Evolutionary conservation across 2,888 invertebrate species (phyloP), one percentile per base, ranked within the genome.

Genomic region (Dendrolimus houi): DNA sequence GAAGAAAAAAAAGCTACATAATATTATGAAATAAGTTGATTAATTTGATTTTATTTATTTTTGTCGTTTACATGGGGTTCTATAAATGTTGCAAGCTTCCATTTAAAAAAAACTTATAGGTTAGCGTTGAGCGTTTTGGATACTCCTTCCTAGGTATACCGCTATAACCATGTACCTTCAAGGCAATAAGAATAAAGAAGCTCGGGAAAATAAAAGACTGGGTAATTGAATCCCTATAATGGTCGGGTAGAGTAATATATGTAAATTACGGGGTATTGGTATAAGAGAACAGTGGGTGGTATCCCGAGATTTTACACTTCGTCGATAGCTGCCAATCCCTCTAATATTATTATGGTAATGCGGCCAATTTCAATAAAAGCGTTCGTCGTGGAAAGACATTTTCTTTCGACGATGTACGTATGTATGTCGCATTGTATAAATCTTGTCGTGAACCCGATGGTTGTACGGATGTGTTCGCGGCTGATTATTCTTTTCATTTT

Each of bases 301-400:
- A 77, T 77, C 76, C 82, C 77, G 78, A 85, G 84, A 83, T 85
- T 85, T 85, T 83, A 86, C 85, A 83, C 84, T 80, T 74, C 77
- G 80, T 71, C 81, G 81, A 84, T 85, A 80, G 82, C 82, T 86
- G 85, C 87, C 87, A 87, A 88, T 87, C 86, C 85, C 81, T 85
- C 80, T 88, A 84, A 87, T 89, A 88, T 83, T 85, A 88, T 88
- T 89, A 89, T 89, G 89, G 83, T 85, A 89, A 89, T 89, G 79
- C 79, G 74, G 71, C 81, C 87, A 87, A 87, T 89, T 89, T 86
- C 87, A 87, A 89, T 88, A 87, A 89, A 87, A 87, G 85, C 84
- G 81, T 83, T 81, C 81, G 75, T 77, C 71, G 78, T 74, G 66
- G 62, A 72, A 75, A 79, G 78, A 81, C 80, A 79, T 81, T 82